Base-by-base conservation (phyloP, 2,888 invertebrate species). In the Hyles lineata region DNA sequence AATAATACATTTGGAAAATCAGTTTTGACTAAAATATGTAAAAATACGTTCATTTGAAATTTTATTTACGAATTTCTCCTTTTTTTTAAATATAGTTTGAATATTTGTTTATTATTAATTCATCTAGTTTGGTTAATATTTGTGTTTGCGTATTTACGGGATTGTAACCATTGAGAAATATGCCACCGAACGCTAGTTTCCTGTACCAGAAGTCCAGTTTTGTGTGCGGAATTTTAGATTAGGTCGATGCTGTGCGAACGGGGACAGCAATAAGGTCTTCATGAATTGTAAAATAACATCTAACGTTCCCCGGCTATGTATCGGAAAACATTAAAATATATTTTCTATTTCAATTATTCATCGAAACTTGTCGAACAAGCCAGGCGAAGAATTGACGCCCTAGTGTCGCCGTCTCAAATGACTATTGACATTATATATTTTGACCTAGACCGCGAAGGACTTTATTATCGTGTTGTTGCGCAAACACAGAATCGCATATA, bases 361-460 rank as follows among this genome's bases (percentile, higher is more conserved):
- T 58, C n/a, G 25, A 32, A 32, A n/a, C 58, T 50, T 43, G 43
- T 43, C 23, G 50, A 63, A 23, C 25, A 52, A 70, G 55, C 11
- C 52, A 70, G 43, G 25, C 61, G n/a, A 21, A 21, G 55, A 55
- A 70, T 43, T 43, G 21, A 21, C 15, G 23, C 35, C 21, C n/a
- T 35, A 63, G 11, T 43, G 43, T 43, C 15, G 50, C 7, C 17
- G 50, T 43, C 67, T 67, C 50, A 23, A 67, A 67, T 67, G 23
- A 50, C 50, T 67, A 67, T 67, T 67, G 67, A 50, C 67, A 67
- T 17, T 43, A 58, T 32, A 72, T 67, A 72, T 72, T 67, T 35
- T 77, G 80, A 82, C 84, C 85, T 86, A 84, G 85, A 83, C 82
- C 82, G 77, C 80, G 83, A 83, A 84, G 82, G 81, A 83, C 80